Base-by-base conservation (phyloP, 2,888 invertebrate genomes). In the Junonia oenone region DNA sequence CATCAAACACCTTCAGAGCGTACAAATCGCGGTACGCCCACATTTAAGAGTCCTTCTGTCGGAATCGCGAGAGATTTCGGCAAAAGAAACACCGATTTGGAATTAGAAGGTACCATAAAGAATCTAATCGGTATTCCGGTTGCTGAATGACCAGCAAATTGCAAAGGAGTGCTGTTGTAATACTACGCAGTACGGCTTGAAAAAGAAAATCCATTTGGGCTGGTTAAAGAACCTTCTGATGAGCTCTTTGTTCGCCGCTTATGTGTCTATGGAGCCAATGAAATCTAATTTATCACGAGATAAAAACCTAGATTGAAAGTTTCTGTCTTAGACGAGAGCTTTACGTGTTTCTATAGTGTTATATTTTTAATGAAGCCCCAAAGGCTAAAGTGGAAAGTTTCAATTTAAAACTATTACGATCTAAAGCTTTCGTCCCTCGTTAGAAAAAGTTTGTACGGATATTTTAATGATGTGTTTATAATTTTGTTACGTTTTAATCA, bases 21-120 rank as follows among this genome's bases (percentile, higher is more conserved):
- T 15, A 63, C 75, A 9, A 75, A 72, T 54, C 82, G 88, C 45
- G 81, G 81, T 49, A 78, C 78, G 3, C 87, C 88, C 17, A 83
- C 79, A 6, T 90, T 89, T 81, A 89, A 84, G 72, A 86, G 81
- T 64, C 77, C 86, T 31, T 77, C 80, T 19, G 75, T 87, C 63
- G 84, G 79, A 62, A 75, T 85, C 57, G 90, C 85, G 52, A 77
- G 88, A 67, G 89, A 84, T 79, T 88, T 83, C 55, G 89, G 89
- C 67, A 90, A 90, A 81, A 78, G 90, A 76, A 75, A 80, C 47
- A 68, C 77, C 62, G 82, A 82, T 67, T 63, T 73, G 60, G 79
- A 81, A 46, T 67, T 68, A 55, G 86, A 86, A 88, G 89, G 88
- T 88, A 88, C 62, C 55, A 51, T 26, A 45, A 55, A 43, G 58